Percentiles rank a stretch among this genome's conserved stretches.
Conservation (phyloP, 2,797 vertebrate species). For the Antrozous pallidus region DNA sequence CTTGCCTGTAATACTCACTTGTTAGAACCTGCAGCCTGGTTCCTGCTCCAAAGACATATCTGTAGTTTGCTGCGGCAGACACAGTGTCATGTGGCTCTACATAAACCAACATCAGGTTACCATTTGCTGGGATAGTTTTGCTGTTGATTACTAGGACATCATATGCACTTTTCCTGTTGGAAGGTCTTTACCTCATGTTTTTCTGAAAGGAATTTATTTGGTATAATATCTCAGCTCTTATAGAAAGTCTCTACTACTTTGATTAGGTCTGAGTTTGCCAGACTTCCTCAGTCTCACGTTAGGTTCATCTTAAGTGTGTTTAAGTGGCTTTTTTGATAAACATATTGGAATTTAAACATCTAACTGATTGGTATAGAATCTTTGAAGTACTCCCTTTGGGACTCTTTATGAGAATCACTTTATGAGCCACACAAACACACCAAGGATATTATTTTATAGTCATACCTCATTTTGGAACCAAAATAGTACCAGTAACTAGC, state of each 20-base stretch:
- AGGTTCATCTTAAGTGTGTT: background rate
- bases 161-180: background rate
- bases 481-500: background rate
- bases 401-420: background rate
- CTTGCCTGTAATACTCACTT: slow-evolving; percentile 55
- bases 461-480: slow-evolving; percentile 8
- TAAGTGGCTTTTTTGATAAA: slow-evolving; percentile 41
- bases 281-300: background rate
- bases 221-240: background rate
- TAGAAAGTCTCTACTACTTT: slow-evolving; percentile 14
- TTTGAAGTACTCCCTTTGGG: background rate
- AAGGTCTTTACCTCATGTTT: background rate
- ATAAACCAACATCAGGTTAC: background rate
- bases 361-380: background rate
- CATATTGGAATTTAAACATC: slow-evolving; percentile 1
- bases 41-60: slow-evolving; percentile 50
- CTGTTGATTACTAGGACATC: background rate
- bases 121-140: background rate
- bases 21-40: slow-evolving; percentile 51
- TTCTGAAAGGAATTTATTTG: slow-evolving; percentile 8
- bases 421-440: background rate
- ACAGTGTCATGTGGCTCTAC: slow-evolving; percentile 60
- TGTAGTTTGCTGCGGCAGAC: background rate
- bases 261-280: slow-evolving; percentile 14
- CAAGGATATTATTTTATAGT: slow-evolving; percentile 13